Conservation (phyloP, 2,113 vertebrate species). For the Glaucidium brasilianum region DNA sequence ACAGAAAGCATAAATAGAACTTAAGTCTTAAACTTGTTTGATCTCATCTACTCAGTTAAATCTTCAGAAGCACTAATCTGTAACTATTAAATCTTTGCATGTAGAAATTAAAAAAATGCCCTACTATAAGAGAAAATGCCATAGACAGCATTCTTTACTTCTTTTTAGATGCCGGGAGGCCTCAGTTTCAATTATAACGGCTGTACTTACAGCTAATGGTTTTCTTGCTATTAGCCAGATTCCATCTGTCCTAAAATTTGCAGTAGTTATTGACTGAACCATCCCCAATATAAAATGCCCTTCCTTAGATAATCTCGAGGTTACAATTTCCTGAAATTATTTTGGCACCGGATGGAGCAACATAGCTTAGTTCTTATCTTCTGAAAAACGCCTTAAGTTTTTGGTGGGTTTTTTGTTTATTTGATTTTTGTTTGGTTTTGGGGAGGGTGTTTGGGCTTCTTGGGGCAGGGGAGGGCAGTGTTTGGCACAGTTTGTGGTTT, state of each 20-base stretch:
- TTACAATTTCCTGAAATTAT: neutral
- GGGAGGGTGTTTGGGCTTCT: no score
- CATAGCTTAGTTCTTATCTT: neutral
- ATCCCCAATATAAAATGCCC: neutral
- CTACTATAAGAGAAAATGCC: neutral
- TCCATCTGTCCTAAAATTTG: constrained; percentile 11
- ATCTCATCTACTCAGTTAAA: neutral
- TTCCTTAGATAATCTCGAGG: neutral
- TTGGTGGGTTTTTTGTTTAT: neutral
- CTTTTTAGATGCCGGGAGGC: neutral
- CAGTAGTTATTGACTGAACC: neutral
- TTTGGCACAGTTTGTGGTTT: neutral
- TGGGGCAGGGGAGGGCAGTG: no score
- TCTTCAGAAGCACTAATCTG: neutral
- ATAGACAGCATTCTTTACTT: neutral
- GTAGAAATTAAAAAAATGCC: neutral
- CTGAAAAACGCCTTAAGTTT: neutral
- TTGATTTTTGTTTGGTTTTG: neutral
- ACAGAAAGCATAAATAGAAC: neutral
- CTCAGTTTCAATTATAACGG: neutral
- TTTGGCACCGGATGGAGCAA: neutral
- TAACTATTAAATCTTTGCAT: neutral
- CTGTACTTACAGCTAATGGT: neutral
- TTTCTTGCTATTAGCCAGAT: constrained; percentile 23
- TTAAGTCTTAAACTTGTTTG: neutral